Conservation (phyloP, 2,797 vertebrate genomes). For the Tiaroga cobitis region DNA sequence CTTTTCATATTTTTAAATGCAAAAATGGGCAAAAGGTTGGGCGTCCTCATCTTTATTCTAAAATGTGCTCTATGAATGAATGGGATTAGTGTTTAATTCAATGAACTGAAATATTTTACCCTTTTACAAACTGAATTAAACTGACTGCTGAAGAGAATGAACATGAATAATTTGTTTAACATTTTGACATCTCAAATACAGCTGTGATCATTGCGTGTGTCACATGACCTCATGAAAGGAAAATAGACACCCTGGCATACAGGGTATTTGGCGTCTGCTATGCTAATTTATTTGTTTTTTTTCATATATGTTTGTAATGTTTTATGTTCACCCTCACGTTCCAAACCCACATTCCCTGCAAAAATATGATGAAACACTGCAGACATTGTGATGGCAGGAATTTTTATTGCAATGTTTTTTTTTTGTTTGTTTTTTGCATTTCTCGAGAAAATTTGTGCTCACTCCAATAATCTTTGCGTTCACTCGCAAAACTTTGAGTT, state of each 20-base stretch:
- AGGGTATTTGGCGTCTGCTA: neutral
- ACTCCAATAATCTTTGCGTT: neutral
- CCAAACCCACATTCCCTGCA: neutral
- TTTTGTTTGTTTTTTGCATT: too few species aligned
- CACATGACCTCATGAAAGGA: neutral
- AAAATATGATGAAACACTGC: neutral
- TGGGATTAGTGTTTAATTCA: conserved; percentile 44
- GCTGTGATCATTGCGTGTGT: neutral
- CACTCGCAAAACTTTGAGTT: too few species aligned
- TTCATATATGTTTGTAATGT: neutral
- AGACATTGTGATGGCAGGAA: neutral
- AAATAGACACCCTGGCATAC: neutral
- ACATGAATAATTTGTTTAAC: conserved; percentile 31
- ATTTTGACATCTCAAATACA: conserved; percentile 16
- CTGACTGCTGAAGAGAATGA: conserved; percentile 23
- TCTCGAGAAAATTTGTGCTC: neutral
- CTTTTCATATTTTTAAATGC: conserved; percentile 41
- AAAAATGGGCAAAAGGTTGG: neutral
- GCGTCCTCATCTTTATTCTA: neutral
- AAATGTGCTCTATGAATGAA: conserved; percentile 30
- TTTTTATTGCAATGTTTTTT: neutral
- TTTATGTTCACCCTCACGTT: neutral
- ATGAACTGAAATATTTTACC: neutral
- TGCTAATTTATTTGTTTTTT: neutral
- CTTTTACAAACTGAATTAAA: conserved; percentile 27